Evolutionary conservation across 2,797 vertebrate genomes (phyloP).

Genomic region (Bradypus variegatus): DNA sequence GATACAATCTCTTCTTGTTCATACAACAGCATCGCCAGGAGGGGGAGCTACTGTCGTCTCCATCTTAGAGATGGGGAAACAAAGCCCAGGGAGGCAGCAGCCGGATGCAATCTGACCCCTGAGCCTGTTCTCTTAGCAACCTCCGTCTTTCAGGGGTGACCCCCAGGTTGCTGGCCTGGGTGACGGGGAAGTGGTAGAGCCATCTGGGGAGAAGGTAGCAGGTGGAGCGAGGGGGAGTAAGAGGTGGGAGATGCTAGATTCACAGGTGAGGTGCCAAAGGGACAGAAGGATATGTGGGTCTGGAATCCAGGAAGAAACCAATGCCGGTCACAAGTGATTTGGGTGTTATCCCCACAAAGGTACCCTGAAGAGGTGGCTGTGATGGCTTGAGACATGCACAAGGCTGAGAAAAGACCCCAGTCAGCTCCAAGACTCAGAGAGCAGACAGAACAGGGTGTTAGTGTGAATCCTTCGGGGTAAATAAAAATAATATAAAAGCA

Average conservation of each 20-base stretch:
- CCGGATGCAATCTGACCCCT: background rate
- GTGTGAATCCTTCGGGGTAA: background rate
- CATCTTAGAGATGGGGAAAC: background rate
- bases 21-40: rapidly evolving
- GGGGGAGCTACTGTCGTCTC: background rate
- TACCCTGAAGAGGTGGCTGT: background rate
- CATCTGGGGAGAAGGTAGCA: background rate
- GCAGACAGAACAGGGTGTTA: background rate
- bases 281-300: background rate
- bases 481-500: background rate
- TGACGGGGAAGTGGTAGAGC: background rate
- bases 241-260: background rate
- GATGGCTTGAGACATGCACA: background rate
- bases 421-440: background rate
- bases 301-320: background rate
- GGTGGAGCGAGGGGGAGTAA: background rate
- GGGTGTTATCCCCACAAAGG: background rate
- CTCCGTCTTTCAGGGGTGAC: background rate
- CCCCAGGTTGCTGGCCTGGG: background rate
- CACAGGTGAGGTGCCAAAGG: background rate
- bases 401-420: background rate
- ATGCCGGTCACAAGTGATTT: background rate
- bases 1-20: background rate
- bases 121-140: background rate
- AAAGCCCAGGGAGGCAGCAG: background rate